A percentile compares a stretch with the other conserved stretches of the same genome.
Evolutionary conservation across 2,113 vertebrate genomes (phyloP).

Genomic region (Xiphophorus hellerii): DNA sequence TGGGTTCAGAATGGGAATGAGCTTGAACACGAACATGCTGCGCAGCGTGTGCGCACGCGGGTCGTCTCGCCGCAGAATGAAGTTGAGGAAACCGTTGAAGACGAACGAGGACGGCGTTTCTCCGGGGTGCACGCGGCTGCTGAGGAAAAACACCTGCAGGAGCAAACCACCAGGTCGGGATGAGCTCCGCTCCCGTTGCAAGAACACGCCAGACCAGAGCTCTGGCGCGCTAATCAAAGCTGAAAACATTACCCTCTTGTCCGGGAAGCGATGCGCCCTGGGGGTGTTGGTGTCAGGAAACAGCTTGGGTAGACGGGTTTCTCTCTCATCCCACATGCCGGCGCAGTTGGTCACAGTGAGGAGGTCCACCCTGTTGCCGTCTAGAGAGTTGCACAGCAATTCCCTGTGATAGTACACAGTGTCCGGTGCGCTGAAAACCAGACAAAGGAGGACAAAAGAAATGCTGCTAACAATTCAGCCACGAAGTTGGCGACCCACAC

Average conservation of each 20-base stretch:
- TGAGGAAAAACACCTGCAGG: conserved; percentile 93
- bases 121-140: conserved; percentile 95
- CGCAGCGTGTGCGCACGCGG: conserved; percentile 90
- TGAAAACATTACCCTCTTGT: conserved; percentile 85
- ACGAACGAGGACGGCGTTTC: conserved; percentile 97
- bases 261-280: conserved; percentile 85
- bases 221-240: neutral
- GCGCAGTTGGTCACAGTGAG: conserved; percentile 93
- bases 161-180: neutral
- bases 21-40: conserved; percentile 94
- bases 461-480: neutral
- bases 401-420: conserved; percentile 94
- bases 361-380: conserved; percentile 92
- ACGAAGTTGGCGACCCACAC: neutral
- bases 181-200: neutral
- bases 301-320: conserved; percentile 90
- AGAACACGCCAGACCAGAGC: too few relatives aligned
- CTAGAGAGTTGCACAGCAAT: conserved; percentile 91
- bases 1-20: conserved; percentile 97
- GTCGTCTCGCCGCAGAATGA: conserved; percentile 92
- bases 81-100: conserved; percentile 96
- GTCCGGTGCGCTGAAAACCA: conserved; percentile 77
- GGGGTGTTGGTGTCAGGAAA: conserved; percentile 89
- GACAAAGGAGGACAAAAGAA: neutral
- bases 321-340: conserved; percentile 89